Evolutionary conservation across 2,888 invertebrate species (phyloP).

Genomic region (Dorcus parallelipipedus): DNA sequence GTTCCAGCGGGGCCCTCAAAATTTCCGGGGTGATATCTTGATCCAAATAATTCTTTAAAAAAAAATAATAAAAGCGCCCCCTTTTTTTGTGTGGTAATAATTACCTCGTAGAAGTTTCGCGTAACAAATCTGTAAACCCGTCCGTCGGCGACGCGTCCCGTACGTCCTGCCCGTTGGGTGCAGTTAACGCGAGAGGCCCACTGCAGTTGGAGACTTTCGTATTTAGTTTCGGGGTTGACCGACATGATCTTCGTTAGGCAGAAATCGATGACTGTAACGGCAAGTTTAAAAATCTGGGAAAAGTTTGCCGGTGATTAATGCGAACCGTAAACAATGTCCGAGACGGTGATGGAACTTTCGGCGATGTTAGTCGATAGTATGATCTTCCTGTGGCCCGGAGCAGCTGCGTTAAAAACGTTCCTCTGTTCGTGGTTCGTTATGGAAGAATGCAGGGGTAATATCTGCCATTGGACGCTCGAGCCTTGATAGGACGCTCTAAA

Average conservation of each 20-base stretch:
- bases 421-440: conserved; percentile 65
- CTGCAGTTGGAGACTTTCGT: conserved; percentile 68
- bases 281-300: conserved; percentile 6
- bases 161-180: conserved; percentile 84
- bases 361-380: conserved; percentile 90
- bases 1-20: conserved; percentile 75
- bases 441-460: conserved; percentile 59
- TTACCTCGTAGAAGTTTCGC: conserved; percentile 61
- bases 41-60: conserved; percentile 49
- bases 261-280: conserved; percentile 81
- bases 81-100: background rate
- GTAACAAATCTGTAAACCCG: conserved; percentile 80
- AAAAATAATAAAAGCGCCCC: background rate
- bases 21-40: conserved; percentile 71
- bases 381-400: conserved; percentile 70
- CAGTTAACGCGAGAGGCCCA: conserved; percentile 93
- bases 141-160: conserved; percentile 83
- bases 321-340: conserved; percentile 78
- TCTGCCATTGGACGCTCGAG: conserved; percentile 35
- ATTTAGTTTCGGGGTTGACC: conserved; percentile 74
- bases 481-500: background rate
- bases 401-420: conserved; percentile 59
- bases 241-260: conserved; percentile 83
- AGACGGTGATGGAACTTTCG: conserved; percentile 88
- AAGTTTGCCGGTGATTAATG: background rate